Conservation (phyloP, 2,888 invertebrate genomes). For the Acanthosepion pharaonis region DNA sequence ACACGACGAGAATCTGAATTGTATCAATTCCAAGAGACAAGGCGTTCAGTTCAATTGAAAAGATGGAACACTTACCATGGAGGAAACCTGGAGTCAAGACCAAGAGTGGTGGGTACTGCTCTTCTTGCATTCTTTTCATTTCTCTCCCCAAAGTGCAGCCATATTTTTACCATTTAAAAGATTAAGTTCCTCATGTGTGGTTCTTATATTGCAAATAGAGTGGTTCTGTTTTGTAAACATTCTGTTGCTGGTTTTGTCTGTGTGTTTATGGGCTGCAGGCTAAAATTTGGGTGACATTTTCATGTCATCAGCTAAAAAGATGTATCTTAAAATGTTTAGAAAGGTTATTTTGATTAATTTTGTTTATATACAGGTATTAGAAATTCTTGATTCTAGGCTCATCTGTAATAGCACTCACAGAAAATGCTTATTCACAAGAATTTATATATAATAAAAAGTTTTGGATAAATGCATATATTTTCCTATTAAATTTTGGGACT, state of each 20-base stretch:
- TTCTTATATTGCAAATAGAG: not conserved
- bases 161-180: not conserved
- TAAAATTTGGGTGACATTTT: too few species aligned
- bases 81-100: slow-evolving; percentile 57
- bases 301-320: too few species aligned
- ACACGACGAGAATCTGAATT: slow-evolving; percentile 69
- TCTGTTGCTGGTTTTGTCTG: not conserved
- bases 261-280: not conserved
- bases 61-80: slow-evolving; percentile 71
- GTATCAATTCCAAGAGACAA: slow-evolving; percentile 64
- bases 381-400: not conserved
- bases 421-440: not conserved
- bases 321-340: not conserved
- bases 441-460: not conserved
- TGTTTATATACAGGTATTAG: not conserved
- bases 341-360: not conserved
- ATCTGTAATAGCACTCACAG: not conserved
- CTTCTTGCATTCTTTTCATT: not conserved
- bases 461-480: not conserved
- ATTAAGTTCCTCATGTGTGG: not conserved
- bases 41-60: slow-evolving; percentile 60
- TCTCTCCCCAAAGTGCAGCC: not conserved
- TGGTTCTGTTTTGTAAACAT: not conserved
- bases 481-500: not conserved
- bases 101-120: slow-evolving; percentile 55